Percentiles rank a stretch among this genome's conserved stretches.
These are phyloP conservation scores for Vireo altiloquus DNA, from an alignment of 2,113 vertebrate genomes.

Conservation along the genomic window DNA sequence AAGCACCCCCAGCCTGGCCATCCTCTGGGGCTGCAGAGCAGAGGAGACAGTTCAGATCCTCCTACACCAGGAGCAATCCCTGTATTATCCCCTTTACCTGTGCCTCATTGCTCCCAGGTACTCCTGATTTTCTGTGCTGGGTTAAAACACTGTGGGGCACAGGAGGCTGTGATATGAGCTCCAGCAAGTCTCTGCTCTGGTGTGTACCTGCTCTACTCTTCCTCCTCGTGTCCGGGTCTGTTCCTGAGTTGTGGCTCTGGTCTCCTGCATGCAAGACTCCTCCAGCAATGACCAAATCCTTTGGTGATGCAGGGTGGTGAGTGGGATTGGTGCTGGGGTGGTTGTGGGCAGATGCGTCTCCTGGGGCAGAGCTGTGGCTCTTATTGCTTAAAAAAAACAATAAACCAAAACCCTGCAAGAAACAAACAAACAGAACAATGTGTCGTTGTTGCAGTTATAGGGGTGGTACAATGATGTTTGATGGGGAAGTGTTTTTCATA, in stretches of 20 bases:
- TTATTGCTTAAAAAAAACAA: neutral
- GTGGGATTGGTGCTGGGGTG: neutral
- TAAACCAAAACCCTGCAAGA: rapidly evolving
- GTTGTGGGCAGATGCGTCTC: rapidly evolving
- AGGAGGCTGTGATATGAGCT: rapidly evolving
- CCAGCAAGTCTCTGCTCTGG: rapidly evolving
- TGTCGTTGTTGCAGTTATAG: neutral
- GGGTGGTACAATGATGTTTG: rapidly evolving
- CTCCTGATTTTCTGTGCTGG: neutral
- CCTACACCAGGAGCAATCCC: neutral
- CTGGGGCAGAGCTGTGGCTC: neutral
- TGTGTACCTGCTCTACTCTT: neutral
- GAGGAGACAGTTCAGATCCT: neutral
- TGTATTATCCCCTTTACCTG: neutral
- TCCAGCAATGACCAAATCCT: rapidly evolving
- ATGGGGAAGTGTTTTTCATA: neutral
- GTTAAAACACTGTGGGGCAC: neutral
- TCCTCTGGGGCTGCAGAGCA: neutral
- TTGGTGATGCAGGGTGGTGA: rapidly evolving
- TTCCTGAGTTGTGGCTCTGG: neutral
- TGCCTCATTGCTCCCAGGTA: neutral
- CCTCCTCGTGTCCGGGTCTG: rapidly evolving
- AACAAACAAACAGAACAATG: rapidly evolving
- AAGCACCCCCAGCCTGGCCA: neutral
- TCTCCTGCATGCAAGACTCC: rapidly evolving